A percentile compares a stretch with the other conserved stretches of the same genome.
phyloP scores from a whole-genome alignment of 2,888 invertebrate species.

The Drosophila vallismaia region DNA sequence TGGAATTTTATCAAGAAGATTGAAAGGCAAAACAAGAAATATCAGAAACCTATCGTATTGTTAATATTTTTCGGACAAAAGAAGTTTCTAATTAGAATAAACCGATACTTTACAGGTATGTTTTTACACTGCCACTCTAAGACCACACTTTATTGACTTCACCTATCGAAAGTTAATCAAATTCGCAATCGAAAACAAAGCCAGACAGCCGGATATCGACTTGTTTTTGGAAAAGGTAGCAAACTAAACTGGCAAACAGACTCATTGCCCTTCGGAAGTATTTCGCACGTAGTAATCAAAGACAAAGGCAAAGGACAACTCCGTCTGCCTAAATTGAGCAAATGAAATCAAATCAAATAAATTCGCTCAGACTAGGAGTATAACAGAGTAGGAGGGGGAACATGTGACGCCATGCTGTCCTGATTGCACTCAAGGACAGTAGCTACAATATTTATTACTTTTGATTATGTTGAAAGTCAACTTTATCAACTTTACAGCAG shows the following conservation, averaged over 20 bases:
- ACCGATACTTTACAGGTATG: not conserved
- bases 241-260: conserved; percentile 21
- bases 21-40: not conserved
- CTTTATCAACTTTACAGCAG: conserved; percentile 79
- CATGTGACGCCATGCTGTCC: conserved; percentile 65
- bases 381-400: conserved; percentile 1
- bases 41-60: too few species aligned
- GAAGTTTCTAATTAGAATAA: not conserved
- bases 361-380: conserved; percentile 35
- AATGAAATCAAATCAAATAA: conserved; percentile 68
- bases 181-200: conserved; percentile 17
- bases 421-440: conserved; percentile 74
- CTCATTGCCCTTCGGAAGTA: conserved; percentile 41
- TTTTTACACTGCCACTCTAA: not conserved
- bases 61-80: too few species aligned
- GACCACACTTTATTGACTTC: conserved; percentile 5
- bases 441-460: conserved; percentile 78
- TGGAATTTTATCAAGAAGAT: not conserved
- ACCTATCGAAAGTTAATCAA: conserved; percentile 13
- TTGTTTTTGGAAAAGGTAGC: conserved; percentile 27
- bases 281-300: conserved; percentile 57
- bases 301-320: conserved; percentile 23
- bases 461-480: conserved; percentile 79
- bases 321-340: conserved; percentile 48
- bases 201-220: conserved; percentile 20